phyloP scores from a whole-genome alignment of 2,113 vertebrate species.

The Burhinus bistriatus region DNA sequence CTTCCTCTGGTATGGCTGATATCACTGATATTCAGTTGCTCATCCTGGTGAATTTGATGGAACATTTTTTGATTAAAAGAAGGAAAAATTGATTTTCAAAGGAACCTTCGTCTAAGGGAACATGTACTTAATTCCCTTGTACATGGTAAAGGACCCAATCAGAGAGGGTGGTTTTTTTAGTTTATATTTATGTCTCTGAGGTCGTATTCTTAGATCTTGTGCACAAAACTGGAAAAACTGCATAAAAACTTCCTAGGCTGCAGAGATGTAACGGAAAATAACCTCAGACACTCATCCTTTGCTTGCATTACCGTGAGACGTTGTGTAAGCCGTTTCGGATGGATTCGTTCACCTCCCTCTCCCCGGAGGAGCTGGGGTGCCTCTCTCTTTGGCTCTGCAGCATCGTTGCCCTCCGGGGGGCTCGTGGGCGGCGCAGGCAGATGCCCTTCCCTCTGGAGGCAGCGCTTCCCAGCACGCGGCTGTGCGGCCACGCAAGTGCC shows the following conservation, averaged over 20 bases:
- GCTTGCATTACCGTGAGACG: neutral
- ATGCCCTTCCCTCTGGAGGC: neutral
- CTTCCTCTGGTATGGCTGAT: neutral
- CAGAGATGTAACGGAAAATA: neutral
- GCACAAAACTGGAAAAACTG: neutral
- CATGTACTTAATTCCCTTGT: neutral
- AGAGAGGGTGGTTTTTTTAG: neutral
- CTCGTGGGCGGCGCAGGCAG: constrained; percentile 4
- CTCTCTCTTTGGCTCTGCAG: neutral
- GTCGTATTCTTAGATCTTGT: neutral
- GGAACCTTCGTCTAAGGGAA: neutral
- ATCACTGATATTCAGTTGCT: neutral
- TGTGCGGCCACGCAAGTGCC: neutral
- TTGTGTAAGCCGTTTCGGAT: neutral
- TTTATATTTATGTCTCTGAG: neutral
- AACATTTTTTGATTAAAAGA: neutral
- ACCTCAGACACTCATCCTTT: neutral
- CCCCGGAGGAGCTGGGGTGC: constrained; percentile 10
- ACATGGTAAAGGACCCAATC: accelerated
- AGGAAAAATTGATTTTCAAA: neutral
- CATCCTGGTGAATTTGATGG: neutral
- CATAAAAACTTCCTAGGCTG: neutral
- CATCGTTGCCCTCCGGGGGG: neutral
- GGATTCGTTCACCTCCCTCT: constrained; percentile 37
- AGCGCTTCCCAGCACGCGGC: neutral